phyloP scores from a whole-genome alignment of 2,113 vertebrate genomes.

The Merops nubicus region DNA sequence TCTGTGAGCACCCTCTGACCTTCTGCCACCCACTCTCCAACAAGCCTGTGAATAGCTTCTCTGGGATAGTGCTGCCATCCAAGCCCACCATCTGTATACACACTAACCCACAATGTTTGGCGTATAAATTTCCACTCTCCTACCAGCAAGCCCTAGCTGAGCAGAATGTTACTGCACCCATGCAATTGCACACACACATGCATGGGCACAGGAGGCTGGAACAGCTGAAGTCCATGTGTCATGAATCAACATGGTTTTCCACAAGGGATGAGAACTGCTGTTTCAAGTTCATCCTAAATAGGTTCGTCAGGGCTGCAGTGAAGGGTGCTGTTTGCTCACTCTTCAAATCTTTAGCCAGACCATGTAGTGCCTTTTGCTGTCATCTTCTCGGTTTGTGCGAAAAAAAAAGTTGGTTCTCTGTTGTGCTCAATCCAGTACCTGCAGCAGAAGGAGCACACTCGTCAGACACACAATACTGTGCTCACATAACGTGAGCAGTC shows the following conservation, averaged over 20 bases:
- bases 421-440: neutral
- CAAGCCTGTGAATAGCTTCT: neutral
- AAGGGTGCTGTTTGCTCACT: neutral
- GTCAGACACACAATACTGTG: neutral
- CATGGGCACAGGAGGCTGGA: neutral
- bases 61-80: accelerated
- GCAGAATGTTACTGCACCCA: neutral
- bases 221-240: neutral
- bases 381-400: neutral
- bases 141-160: neutral
- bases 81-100: neutral
- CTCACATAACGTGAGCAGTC: neutral
- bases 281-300: neutral
- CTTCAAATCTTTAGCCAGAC: neutral
- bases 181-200: neutral
- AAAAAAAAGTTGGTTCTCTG: neutral
- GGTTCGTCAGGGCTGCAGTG: neutral
- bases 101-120: neutral
- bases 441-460: neutral
- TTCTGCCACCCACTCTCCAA: neutral
- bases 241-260: neutral
- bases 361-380: neutral
- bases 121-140: neutral
- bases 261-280: neutral
- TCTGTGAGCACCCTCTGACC: neutral